These are phyloP conservation scores for Marasmarcha lunaedactyla DNA, from an alignment of 2,888 invertebrate genomes.

Conservation along the genomic window DNA sequence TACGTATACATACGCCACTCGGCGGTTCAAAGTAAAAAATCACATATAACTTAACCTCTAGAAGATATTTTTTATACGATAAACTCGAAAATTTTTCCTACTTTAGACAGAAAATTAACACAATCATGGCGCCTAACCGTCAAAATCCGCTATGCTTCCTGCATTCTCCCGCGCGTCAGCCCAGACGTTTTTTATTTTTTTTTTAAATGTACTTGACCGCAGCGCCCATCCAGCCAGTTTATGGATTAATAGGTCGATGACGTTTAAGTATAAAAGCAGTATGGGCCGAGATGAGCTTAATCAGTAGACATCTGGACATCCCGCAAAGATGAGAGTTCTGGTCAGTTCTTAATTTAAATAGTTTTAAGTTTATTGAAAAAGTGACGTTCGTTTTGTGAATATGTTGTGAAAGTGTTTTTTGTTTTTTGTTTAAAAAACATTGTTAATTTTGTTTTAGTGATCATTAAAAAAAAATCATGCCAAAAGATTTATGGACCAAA, in stretches of 20 bases:
- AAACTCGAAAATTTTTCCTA: too few species aligned
- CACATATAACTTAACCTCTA: too few species aligned
- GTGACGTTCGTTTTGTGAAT: conserved; percentile 1
- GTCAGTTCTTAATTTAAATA: conserved; percentile 29
- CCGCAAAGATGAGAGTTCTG: conserved; percentile 57
- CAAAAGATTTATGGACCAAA: too few species aligned
- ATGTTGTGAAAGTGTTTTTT: neutral
- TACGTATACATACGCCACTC: too few species aligned
- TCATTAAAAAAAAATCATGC: too few species aligned
- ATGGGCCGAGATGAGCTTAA: conserved; percentile 26
- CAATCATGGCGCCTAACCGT: too few species aligned
- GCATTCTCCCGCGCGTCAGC: conserved; percentile 43
- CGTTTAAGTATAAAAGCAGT: conserved; percentile 36
- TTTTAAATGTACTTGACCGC: conserved; percentile 18
- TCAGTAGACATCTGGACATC: conserved; percentile 51
- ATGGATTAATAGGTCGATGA: conserved; percentile 23
- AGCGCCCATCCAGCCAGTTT: conserved; percentile 29
- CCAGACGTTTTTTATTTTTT: conserved; percentile 13
- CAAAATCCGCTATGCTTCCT: conserved; percentile 31
- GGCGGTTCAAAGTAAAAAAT: too few species aligned
- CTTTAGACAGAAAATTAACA: too few species aligned
- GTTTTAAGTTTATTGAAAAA: conserved; percentile 8
- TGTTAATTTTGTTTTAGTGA: too few species aligned
- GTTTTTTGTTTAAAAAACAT: neutral
- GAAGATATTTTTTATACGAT: too few species aligned